phyloP scores from a whole-genome alignment of 2,797 vertebrate species.

The Pristis pectinata region DNA sequence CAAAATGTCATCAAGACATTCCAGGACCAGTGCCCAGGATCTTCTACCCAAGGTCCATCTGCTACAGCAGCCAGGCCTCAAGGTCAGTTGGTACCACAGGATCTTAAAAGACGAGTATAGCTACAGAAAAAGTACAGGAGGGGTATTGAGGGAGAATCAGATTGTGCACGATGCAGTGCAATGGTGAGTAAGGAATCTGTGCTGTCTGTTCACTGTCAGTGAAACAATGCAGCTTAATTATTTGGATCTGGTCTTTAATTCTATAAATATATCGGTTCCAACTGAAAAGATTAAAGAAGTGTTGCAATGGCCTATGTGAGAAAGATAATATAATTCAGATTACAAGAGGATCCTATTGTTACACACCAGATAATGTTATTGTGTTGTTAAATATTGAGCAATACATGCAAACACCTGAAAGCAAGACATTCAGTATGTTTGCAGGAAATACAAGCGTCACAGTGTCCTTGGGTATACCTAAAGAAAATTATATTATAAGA shows the following conservation, averaged over 20 bases:
- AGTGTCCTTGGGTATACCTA: background rate
- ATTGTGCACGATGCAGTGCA: too few relatives aligned
- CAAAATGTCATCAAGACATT: too few relatives aligned
- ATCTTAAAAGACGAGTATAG: too few relatives aligned
- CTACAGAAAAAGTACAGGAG: too few relatives aligned
- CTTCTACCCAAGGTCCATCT: too few relatives aligned
- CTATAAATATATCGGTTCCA: background rate
- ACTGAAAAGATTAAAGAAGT: background rate
- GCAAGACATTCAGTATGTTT: background rate
- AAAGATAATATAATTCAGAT: background rate
- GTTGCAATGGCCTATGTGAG: background rate
- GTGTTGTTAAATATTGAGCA: background rate
- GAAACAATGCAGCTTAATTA: background rate
- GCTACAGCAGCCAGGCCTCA: too few relatives aligned
- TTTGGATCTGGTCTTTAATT: background rate
- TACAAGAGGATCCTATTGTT: background rate
- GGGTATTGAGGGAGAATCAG: too few relatives aligned
- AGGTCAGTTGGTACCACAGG: too few relatives aligned
- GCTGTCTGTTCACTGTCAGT: background rate
- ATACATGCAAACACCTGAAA: background rate
- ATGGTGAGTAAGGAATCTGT: too few relatives aligned
- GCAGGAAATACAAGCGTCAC: background rate
- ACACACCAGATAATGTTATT: background rate
- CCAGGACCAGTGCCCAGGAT: too few relatives aligned
- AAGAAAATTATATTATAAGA: background rate